A percentile compares a stretch with the other conserved stretches of the same genome.
These are phyloP conservation scores for Periophthalmodon schlosseri DNA, from an alignment of 2,113 vertebrate genomes.

Conservation along the genomic window DNA sequence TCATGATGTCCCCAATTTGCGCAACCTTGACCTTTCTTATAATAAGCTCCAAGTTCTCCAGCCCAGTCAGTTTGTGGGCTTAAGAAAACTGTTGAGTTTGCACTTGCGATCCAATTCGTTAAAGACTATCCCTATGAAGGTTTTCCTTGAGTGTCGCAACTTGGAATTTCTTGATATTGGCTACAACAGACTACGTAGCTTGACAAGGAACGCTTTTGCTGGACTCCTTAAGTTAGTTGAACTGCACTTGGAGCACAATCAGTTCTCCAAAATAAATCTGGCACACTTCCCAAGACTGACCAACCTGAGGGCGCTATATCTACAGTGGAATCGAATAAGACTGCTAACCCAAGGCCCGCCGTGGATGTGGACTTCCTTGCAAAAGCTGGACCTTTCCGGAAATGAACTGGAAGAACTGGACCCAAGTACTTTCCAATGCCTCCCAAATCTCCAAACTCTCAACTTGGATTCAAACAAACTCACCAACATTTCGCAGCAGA, in stretches of 20 bases:
- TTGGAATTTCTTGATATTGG: constrained; percentile 95
- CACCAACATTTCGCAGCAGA: constrained; percentile 92
- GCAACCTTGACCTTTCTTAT: constrained; percentile 96
- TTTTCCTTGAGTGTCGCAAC: constrained; percentile 96
- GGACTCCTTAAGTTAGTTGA: constrained; percentile 93
- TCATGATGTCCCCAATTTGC: constrained; percentile 91
- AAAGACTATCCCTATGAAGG: constrained; percentile 88
- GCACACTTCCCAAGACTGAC: constrained; percentile 95
- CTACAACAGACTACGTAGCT: constrained; percentile 93
- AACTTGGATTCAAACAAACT: constrained; percentile 98
- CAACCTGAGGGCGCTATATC: constrained; percentile 91
- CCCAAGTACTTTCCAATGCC: constrained; percentile 89
- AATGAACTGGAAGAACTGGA: constrained; percentile 91
- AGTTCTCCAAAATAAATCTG: constrained; percentile 97
- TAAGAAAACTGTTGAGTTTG: constrained; percentile 92
- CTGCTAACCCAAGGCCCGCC: constrained; percentile 89
- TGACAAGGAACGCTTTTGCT: constrained; percentile 93
- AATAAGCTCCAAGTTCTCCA: constrained; percentile 92
- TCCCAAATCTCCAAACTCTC: constrained; percentile 94
- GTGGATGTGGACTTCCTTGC: constrained; percentile 97
- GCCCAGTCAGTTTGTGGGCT: constrained; percentile 88
- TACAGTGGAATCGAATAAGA: constrained; percentile 95
- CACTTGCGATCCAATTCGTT: constrained; percentile 94
- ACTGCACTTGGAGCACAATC: constrained; percentile 97
- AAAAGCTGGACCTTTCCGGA: constrained; percentile 96